Evolutionary conservation across 2,797 vertebrate species (phyloP).

Genomic region (Enteromius argenteus): DNA sequence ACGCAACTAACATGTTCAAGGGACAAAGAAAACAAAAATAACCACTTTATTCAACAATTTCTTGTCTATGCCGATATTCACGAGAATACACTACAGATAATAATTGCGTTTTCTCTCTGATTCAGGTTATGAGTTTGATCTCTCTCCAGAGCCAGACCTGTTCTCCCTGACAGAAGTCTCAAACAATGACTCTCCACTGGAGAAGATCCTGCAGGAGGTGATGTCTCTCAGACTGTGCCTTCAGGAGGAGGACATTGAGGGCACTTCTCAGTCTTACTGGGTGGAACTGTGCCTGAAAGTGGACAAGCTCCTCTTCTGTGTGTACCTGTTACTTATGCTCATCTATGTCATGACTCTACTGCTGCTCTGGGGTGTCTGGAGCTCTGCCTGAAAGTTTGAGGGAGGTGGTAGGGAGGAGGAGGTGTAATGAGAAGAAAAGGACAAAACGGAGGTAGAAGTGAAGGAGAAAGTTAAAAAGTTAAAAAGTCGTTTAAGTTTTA

Average conservation of each 20-base stretch:
- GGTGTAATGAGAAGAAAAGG: not conserved
- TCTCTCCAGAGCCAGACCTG: conserved; percentile 73
- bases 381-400: conserved; percentile 67
- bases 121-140: conserved; percentile 74
- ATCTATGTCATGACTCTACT: conserved; percentile 80
- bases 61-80: not conserved
- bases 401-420: not conserved
- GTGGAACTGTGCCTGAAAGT: conserved; percentile 81
- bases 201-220: conserved; percentile 82
- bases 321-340: conserved; percentile 79
- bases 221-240: conserved; percentile 75
- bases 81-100: not conserved
- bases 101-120: conserved; percentile 5
- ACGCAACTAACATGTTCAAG: not conserved
- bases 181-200: conserved; percentile 67
- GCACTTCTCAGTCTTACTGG: conserved; percentile 75
- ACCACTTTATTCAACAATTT: not conserved
- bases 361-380: conserved; percentile 85
- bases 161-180: conserved; percentile 72
- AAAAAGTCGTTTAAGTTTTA: not conserved
- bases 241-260: conserved; percentile 73
- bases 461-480: not conserved
- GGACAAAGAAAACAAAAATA: not conserved
- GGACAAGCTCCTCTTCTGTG: conserved; percentile 81
- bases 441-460: not conserved